Conservation (phyloP, 2,888 invertebrate genomes). For the Dryobotodes eremita region DNA sequence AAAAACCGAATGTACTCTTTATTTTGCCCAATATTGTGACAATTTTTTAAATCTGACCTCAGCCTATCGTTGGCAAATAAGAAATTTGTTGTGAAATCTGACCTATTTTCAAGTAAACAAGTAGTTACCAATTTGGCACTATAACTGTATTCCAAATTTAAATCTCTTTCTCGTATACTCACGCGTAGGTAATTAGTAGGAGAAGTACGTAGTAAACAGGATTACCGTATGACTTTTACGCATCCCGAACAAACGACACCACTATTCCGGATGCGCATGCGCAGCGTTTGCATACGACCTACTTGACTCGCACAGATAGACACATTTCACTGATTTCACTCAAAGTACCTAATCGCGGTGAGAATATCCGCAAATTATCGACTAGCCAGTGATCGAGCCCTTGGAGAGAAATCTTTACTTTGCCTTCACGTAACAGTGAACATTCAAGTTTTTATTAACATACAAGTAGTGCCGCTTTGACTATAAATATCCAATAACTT, state of each 20-base stretch:
- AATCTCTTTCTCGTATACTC: neutral
- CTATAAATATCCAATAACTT: conserved; percentile 26
- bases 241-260: conserved; percentile 48
- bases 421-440: conserved; percentile 41
- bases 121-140: neutral
- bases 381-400: conserved; percentile 46
- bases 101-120: neutral
- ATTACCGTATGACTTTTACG: conserved; percentile 26
- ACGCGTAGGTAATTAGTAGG: neutral
- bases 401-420: conserved; percentile 62
- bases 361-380: conserved; percentile 59
- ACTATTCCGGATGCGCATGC: conserved; percentile 65
- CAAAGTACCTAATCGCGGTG: conserved; percentile 40
- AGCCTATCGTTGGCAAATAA: too few relatives aligned
- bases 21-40: neutral
- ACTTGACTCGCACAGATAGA: conserved; percentile 60
- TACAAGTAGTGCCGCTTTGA: conserved; percentile 54
- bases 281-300: conserved; percentile 66
- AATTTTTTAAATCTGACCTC: too few relatives aligned
- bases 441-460: conserved; percentile 60
- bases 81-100: too few relatives aligned
- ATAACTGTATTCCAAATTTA: neutral
- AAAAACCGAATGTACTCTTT: too few relatives aligned
- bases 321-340: conserved; percentile 70
- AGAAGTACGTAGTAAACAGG: conserved; percentile 11